Base-by-base conservation (phyloP, 2,113 vertebrate species). In the Notarius lentiginosus region DNA sequence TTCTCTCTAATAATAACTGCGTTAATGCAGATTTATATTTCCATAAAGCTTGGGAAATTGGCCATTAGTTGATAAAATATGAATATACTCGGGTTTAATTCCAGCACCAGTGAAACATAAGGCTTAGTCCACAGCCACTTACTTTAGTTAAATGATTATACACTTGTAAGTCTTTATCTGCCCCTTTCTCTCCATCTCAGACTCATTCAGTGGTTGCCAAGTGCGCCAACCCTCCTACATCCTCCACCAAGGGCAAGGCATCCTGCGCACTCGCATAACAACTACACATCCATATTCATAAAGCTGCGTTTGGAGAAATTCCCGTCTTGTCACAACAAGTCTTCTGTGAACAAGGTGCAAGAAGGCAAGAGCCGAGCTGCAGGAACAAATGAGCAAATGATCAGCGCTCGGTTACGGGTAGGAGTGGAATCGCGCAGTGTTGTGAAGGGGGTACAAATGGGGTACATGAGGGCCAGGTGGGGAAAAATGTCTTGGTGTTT, bases 321-420 rank as follows among this genome's bases (percentile, higher is more conserved):
- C 90, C 89, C 90, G 89, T 85, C 89, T 84, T 85, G 91, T 90
- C 90, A 92, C 75, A 91, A 93, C 90, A 90, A 68, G 63, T 84
- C 85, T 79, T 88, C 66, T 4, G 53, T 87, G 80, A 75, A 80
- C 60, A 86, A 81, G 80, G 83, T 90, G 66, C 1, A 24, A 81
- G 14, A 85, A 65, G 55, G 60, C 55, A 41, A 76, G 49, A 51
- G 20, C 10, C 11, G 22, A n/a, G 11, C 47, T 76, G 47, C 41
- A 82, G 68, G 30, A 87, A 70, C 47, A 49, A 91, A 90, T 90
- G 49, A 27, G n/a, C 53, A 34, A 90, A 90, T 91, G 41, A 75
- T 75, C 72, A 75, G 41, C 22, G 1, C 10, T 17, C 24, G 51
- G 47, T n/a, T 24, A 51, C 47, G 1, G 5, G 73, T 76, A 22